A percentile compares a stretch with the other conserved stretches of the same genome.
These are phyloP conservation scores for Cliona cf. orientalis DNA, from an alignment of 37 sponge, comb jelly and placozoan species.

Conservation along the genomic window DNA sequence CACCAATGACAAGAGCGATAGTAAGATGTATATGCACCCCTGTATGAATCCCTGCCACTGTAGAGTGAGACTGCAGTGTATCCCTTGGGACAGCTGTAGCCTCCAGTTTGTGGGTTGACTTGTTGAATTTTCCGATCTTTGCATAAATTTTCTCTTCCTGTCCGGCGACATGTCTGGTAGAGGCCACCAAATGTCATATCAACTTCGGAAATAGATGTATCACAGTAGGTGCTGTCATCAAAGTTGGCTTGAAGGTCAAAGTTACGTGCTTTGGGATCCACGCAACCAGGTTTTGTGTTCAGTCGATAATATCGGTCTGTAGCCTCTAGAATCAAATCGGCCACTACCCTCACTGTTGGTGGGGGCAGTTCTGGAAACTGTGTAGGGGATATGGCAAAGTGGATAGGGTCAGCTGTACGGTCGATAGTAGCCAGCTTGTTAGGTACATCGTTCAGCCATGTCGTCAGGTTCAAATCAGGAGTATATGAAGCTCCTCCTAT, in stretches of 20 bases:
- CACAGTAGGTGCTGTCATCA: conserved; percentile 47
- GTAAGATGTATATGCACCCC: too few relatives aligned
- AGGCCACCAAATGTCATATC: conserved; percentile 71
- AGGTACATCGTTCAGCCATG: conserved; percentile 68
- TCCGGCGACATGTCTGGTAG: conserved; percentile 60
- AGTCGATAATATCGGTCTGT: conserved; percentile 48
- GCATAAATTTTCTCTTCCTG: not conserved
- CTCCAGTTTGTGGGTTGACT: not conserved
- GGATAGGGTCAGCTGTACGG: conserved; percentile 58
- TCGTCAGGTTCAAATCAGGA: conserved; percentile 45
- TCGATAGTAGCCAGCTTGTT: conserved; percentile 67
- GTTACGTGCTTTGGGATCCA: conserved; percentile 52
- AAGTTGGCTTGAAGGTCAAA: conserved; percentile 69
- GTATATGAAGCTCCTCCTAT: conserved; percentile 63
- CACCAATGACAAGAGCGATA: too few relatives aligned
- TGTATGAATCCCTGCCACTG: conserved; percentile 36
- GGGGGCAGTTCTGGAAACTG: conserved; percentile 58
- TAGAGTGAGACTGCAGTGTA: conserved; percentile 53
- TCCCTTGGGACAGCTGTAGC: not conserved
- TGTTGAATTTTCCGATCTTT: conserved; percentile 17
- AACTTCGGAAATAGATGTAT: not conserved
- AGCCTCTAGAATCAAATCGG: conserved; percentile 35
- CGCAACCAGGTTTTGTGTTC: conserved; percentile 69
- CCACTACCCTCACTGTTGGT: conserved; percentile 16
- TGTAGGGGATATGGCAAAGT: conserved; percentile 37